phyloP scores from a whole-genome alignment of 2,113 vertebrate species.

The Thinocorus orbignyianus region DNA sequence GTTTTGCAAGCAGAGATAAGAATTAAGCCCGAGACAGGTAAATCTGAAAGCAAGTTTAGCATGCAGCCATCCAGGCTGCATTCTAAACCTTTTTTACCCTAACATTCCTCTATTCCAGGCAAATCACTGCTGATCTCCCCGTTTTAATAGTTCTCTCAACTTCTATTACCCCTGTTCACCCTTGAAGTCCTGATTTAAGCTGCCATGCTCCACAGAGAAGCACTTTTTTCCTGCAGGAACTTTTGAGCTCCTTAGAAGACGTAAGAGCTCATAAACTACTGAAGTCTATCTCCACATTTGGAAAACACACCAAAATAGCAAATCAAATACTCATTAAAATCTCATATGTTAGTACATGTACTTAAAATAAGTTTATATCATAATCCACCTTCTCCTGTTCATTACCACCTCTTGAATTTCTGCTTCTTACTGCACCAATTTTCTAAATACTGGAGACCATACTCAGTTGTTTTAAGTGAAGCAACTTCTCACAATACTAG shows the following conservation, averaged over 20 bases:
- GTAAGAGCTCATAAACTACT: not conserved
- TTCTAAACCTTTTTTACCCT: not conserved
- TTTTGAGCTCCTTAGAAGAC: not conserved
- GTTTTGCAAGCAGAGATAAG: not conserved
- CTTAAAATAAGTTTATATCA: not conserved
- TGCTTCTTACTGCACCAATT: not conserved
- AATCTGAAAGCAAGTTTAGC: constrained; percentile 11
- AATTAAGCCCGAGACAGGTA: not conserved
- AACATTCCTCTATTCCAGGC: not conserved
- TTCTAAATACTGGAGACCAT: not conserved
- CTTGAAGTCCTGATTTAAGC: not conserved
- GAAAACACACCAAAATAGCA: not conserved
- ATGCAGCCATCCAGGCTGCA: not conserved
- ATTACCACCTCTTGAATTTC: not conserved
- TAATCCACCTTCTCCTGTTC: not conserved
- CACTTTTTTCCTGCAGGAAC: not conserved
- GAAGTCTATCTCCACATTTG: not conserved
- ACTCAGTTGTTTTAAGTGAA: not conserved
- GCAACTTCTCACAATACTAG: not conserved
- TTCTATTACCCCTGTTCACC: not conserved
- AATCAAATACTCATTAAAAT: not conserved
- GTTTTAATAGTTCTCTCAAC: not conserved
- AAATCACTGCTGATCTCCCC: not conserved
- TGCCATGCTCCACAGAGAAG: not conserved
- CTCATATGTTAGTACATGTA: rapidly evolving